Evolutionary conservation across 1,140 invertebrate species (phyloP), one percentile per base, ranked within the genome.

Genomic region (Rhyacophila brunnea): DNA sequence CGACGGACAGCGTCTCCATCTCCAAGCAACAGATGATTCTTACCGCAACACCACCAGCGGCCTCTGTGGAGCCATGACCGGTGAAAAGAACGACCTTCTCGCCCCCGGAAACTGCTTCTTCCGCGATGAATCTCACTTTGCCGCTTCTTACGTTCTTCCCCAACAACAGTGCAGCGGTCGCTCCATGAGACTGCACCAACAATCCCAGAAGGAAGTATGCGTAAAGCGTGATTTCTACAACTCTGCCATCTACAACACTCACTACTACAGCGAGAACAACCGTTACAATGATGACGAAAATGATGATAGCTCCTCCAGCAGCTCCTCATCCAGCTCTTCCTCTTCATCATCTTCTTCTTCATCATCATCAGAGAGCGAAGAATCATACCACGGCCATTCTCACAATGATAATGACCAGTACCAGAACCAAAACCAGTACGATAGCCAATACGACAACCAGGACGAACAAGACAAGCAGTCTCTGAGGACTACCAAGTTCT

Each of bases 31-130:
- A 9, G 67, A 72, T 5, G 68, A 72, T 6, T 62, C 73, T 28
- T 80, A 83, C 65, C 72, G 80, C 7, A 74, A 79, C 53, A 67
- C 70, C 7, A 69, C 83, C 19, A 77, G 80, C 34, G 87, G 87
- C 60, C 75, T 89, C 17, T 89, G 87, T 66, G 88, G 87, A 6
- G 78, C 77, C 32, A 85, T 81, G 74, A 81, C 79, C 62, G 78
- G 80, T 3, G 77, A 85, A 13, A 60, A 70, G 19, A 78, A 82
- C 56, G 86, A 88, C 60, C 83, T 85, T 57, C 65, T 72, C 0
- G 75, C 79, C 15, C 86, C 87, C 0, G 65, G 74, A 35, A 82
- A 83, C 38, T 83, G 80, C 58, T 46, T 78, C 15, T 62, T 84
- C 6, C 70, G 74, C 56, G 71, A 79, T 17, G 69, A 80, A 0